Conservation (phyloP, 2,113 vertebrate species). For the Rhombomys opimus region DNA sequence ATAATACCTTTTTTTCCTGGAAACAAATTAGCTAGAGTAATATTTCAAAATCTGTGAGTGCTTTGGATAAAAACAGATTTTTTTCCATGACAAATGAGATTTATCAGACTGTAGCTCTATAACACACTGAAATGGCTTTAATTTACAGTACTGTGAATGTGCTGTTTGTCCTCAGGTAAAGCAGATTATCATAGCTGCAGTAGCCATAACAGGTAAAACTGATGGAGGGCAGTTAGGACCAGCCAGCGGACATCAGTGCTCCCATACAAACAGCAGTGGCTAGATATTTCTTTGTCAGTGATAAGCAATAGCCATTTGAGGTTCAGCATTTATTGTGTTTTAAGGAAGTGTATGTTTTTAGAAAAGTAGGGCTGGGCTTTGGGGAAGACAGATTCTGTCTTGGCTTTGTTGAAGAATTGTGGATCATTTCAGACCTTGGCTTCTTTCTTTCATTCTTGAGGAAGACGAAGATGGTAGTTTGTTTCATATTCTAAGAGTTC, state of each 20-base stretch:
- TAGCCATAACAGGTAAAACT: constrained; percentile 14
- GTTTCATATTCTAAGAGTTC: neutral
- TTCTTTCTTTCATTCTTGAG: neutral
- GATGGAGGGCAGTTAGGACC: neutral
- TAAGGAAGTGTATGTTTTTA: constrained; percentile 22
- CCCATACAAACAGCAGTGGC: neutral
- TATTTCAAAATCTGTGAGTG: constrained; percentile 62
- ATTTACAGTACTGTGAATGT: constrained; percentile 27
- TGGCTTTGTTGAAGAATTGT: neutral
- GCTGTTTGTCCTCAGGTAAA: constrained; percentile 46
- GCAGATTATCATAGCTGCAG: neutral
- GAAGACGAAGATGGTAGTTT: constrained; percentile 20
- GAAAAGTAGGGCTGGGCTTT: neutral
- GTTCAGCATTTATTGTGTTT: neutral
- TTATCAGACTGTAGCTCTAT: neutral
- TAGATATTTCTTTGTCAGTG: constrained; percentile 23
- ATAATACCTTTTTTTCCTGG: neutral
- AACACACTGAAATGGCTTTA: constrained; percentile 12
- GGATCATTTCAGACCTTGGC: constrained; percentile 9
- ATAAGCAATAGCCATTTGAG: constrained; percentile 49
- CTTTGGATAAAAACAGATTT: constrained; percentile 50
- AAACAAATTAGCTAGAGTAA: constrained; percentile 49
- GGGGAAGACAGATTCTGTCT: neutral
- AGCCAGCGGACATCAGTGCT: neutral
- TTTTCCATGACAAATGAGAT: constrained; percentile 54